Percentiles rank a stretch among this genome's conserved stretches.
Evolutionary conservation across 2,797 vertebrate species (phyloP).

Genomic region (Typhlichthys eigenmanni): DNA sequence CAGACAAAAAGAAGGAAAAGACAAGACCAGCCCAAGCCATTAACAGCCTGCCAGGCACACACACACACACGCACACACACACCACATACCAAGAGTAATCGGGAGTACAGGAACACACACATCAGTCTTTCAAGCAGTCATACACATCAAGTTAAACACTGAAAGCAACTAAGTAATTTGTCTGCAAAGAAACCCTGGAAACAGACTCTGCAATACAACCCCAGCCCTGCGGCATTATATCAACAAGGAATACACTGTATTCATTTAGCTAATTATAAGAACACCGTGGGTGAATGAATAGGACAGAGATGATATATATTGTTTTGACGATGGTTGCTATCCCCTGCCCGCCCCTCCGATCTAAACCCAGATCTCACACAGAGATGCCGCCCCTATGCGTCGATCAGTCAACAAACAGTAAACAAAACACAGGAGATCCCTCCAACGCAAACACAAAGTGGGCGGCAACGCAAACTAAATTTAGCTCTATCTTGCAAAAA

Average conservation of each 20-base stretch:
- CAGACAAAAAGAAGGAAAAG: constrained; percentile 73
- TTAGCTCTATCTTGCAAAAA: constrained; percentile 56
- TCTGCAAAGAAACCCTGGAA: constrained; percentile 10
- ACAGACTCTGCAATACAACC: not conserved
- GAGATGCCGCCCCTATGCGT: constrained; percentile 60
- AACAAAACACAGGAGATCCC: constrained; percentile 59
- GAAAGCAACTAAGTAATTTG: constrained; percentile 50
- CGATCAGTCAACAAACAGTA: constrained; percentile 65
- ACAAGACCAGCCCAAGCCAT: constrained; percentile 68
- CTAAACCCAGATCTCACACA: constrained; percentile 48
- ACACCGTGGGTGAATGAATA: constrained; percentile 12
- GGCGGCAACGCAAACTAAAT: constrained; percentile 38
- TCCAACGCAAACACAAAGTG: constrained; percentile 59
- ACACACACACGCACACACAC: constrained; percentile 20
- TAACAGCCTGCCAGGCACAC: constrained; percentile 62
- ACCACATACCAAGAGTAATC: constrained; percentile 39
- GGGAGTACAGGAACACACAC: constrained; percentile 22
- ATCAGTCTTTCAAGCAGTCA: constrained; percentile 40
- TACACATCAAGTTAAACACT: constrained; percentile 50
- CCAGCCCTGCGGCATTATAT: not conserved
- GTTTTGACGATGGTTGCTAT: constrained; percentile 63
- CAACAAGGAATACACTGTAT: constrained; percentile 13
- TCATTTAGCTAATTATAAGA: constrained; percentile 26
- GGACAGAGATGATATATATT: constrained; percentile 53
- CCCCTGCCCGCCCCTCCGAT: constrained; percentile 34